Conservation (phyloP, 2,797 vertebrate species). For the Ptychadena robeensis region DNA sequence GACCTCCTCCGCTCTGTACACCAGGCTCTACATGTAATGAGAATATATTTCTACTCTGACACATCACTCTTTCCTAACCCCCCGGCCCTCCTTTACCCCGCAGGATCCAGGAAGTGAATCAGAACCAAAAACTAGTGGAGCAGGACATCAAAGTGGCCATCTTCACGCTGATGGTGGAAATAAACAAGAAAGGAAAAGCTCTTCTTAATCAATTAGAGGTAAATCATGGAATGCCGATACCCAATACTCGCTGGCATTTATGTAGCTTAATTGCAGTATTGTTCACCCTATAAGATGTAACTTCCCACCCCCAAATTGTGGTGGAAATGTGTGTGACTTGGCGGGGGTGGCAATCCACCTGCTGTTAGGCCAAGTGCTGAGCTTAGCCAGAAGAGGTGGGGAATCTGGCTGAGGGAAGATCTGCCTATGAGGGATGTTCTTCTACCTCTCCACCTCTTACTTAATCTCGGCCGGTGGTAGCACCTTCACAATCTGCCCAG, state of each 20-base stretch:
- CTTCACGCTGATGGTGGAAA: conserved; percentile 96
- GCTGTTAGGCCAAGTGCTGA: too few species aligned
- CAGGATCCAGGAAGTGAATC: conserved; percentile 95
- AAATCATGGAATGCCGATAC: neutral
- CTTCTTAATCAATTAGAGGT: conserved; percentile 96
- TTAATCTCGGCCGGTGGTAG: too few species aligned
- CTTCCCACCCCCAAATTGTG: too few species aligned
- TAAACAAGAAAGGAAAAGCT: conserved; percentile 97
- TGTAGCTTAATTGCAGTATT: too few species aligned
- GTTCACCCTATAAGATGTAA: too few species aligned
- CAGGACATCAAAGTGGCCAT: conserved; percentile 98
- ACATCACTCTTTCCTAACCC: neutral
- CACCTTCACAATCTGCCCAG: too few species aligned
- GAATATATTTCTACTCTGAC: conserved; percentile 17
- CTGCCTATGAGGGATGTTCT: too few species aligned
- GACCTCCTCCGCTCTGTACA: neutral
- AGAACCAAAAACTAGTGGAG: conserved; percentile 93
- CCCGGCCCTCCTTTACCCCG: conserved; percentile 61
- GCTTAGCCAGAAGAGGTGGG: too few species aligned
- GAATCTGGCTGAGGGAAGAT: too few species aligned
- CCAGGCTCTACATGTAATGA: neutral
- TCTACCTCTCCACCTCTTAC: too few species aligned
- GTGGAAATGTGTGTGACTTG: too few species aligned
- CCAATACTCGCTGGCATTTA: neutral
- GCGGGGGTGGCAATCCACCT: too few species aligned